These are phyloP conservation scores for Nycticryphes semicollaris DNA, from an alignment of 2,113 vertebrate genomes.

Conservation along the genomic window DNA sequence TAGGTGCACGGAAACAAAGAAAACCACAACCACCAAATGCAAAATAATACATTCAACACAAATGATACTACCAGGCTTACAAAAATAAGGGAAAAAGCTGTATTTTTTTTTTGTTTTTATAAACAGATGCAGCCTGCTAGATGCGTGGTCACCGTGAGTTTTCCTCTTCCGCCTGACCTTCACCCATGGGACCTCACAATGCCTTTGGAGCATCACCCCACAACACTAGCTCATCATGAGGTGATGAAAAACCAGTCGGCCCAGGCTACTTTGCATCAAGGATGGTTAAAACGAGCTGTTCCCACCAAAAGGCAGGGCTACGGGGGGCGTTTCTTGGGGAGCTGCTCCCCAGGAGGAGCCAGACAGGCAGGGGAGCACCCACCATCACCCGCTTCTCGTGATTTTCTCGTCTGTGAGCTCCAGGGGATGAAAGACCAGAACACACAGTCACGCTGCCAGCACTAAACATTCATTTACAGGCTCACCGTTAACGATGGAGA, in stretches of 20 bases:
- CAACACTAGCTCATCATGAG: not conserved
- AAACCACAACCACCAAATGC: not conserved
- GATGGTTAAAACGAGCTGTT: not conserved
- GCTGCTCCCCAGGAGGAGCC: not conserved
- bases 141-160: rapidly evolving
- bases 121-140: not conserved
- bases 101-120: not conserved
- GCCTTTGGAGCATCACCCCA: not conserved
- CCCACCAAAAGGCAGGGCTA: not conserved
- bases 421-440: not conserved
- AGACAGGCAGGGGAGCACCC: not conserved
- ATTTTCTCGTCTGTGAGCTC: not conserved
- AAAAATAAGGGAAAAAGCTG: not conserved
- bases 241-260: not conserved
- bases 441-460: not conserved
- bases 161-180: not conserved
- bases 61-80: not conserved
- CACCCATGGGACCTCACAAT: rapidly evolving
- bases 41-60: not conserved
- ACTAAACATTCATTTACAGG: not conserved
- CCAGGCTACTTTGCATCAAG: not conserved
- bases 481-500: rapidly evolving
- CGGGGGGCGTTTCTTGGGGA: not conserved
- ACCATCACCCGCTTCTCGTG: not conserved
- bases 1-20: not conserved